Evolutionary conservation across 1,140 invertebrate species (phyloP).

Genomic region (Hycleus phaleratus): DNA sequence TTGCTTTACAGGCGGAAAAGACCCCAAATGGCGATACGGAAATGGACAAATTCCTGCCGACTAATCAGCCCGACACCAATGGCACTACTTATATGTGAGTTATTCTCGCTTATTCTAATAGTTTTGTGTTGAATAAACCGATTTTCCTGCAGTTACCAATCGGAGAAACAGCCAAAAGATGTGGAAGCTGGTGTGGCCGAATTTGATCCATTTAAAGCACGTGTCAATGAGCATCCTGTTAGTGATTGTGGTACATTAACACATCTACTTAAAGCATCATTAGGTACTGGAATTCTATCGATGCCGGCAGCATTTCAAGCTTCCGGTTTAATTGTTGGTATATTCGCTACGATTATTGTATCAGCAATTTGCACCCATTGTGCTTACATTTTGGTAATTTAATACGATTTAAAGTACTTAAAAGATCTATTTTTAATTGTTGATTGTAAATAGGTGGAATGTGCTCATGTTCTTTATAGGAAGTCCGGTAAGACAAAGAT

Average conservation of each 20-base stretch:
- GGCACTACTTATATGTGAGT: conserved; percentile 28
- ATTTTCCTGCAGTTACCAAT: conserved; percentile 8
- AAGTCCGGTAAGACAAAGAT: conserved; percentile 59
- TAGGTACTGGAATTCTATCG: conserved; percentile 86
- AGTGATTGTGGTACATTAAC: conserved; percentile 78
- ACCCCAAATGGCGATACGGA: conserved; percentile 43
- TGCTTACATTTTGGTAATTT: conserved; percentile 73
- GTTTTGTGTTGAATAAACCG: too few species aligned
- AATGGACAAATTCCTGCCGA: conserved; percentile 57
- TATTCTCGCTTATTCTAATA: too few species aligned
- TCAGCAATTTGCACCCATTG: conserved; percentile 80
- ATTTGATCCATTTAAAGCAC: conserved; percentile 66
- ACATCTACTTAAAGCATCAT: conserved; percentile 78
- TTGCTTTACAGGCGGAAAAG: conserved; percentile 27
- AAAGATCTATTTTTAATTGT: background rate
- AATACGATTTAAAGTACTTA: background rate
- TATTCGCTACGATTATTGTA: conserved; percentile 70
- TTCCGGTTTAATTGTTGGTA: conserved; percentile 68
- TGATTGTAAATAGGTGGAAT: conserved; percentile 58
- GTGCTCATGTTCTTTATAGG: conserved; percentile 68
- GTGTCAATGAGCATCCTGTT: conserved; percentile 66
- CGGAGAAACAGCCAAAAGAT: conserved; percentile 35
- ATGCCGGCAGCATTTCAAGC: conserved; percentile 81
- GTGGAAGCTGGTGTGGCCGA: conserved; percentile 46
- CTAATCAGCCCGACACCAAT: conserved; percentile 48